phyloP scores from a whole-genome alignment of 2,113 vertebrate genomes.

The Heterotilapia buettikoferi region DNA sequence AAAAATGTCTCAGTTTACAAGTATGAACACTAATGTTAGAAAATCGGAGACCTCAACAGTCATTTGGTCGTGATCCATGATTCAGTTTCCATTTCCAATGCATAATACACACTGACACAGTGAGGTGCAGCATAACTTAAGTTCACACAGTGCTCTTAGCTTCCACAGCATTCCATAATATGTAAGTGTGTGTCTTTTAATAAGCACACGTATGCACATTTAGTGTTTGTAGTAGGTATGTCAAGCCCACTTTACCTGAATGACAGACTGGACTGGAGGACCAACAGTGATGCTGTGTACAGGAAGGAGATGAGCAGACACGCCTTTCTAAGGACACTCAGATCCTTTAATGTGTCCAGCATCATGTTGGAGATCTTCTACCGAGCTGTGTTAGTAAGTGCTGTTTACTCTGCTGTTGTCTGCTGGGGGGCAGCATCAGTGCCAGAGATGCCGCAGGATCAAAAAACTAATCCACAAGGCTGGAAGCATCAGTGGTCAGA shows the following conservation, averaged over 20 bases:
- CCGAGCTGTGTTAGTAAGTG: not conserved
- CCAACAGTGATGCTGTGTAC: not conserved
- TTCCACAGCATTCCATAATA: not conserved
- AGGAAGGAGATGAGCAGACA: not conserved
- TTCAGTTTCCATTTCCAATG: not conserved
- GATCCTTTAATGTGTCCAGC: not conserved
- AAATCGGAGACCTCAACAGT: not conserved
- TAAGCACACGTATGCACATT: not conserved
- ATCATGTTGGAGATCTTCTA: not conserved
- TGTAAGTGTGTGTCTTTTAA: not conserved
- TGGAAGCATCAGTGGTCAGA: not conserved
- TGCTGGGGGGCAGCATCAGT: not conserved
- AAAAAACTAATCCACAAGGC: accelerated
- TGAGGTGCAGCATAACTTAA: not conserved
- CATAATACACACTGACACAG: not conserved
- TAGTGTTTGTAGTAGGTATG: not conserved
- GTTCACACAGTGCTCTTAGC: not conserved
- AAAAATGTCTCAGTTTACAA: not conserved
- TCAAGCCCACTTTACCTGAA: not conserved
- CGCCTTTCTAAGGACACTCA: not conserved
- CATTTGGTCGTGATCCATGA: not conserved
- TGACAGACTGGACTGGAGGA: not conserved
- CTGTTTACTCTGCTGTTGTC: not conserved
- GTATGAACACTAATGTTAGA: not conserved
- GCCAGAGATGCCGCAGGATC: not conserved